Base-by-base conservation (phyloP, 2,888 invertebrate species). In the Lochmaea crataegi region DNA sequence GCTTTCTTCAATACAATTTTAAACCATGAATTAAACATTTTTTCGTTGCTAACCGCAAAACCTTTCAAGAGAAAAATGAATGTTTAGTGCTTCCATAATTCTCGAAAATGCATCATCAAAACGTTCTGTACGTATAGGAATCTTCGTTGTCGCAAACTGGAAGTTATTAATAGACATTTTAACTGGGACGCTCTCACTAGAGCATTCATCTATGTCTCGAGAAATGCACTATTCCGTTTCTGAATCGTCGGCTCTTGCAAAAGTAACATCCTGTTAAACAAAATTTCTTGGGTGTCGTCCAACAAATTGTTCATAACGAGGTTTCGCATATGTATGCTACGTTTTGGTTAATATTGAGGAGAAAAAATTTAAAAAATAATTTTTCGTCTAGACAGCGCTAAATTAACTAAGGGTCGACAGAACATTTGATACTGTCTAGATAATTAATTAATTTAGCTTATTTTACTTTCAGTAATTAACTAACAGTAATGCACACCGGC, bases 161-260 rank as follows among this genome's bases (percentile, higher is more conserved):
- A 66, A 18, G 66, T 56, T 66, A 66, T 41, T 56, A 66, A 56
- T 66, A 66, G 57, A 66, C 14, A 41, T 57, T 57, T 57, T 32
- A 66, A 66, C 56, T 66, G 66, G 66, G 57, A 66, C 66, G 51
- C 32, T 16, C 41, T 18, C 57, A 66, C 56, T 51, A 56, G 57
- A 66, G 66, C 66, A 41, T 66, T 66, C 57, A 32, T 60, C 60
- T 57, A 65, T 65, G 65, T 51, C 60, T 60, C 32, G 60, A 14
- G 60, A 60, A 14, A 14, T 60, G 60, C 60, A 60, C 60, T 60
- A 60, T 60, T 60, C 32, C n/a, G 38, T 4, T 60, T 60, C 12
- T 60, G 11, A 60, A 32, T 60, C 38, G n/a, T 32, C 12, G 60
- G 12, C 56, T 57, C 57, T 41, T 53, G 41, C 38, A 41, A 32